Evolutionary conservation across 2,113 vertebrate species (phyloP).

Genomic region (Herpetotheres cachinnans): DNA sequence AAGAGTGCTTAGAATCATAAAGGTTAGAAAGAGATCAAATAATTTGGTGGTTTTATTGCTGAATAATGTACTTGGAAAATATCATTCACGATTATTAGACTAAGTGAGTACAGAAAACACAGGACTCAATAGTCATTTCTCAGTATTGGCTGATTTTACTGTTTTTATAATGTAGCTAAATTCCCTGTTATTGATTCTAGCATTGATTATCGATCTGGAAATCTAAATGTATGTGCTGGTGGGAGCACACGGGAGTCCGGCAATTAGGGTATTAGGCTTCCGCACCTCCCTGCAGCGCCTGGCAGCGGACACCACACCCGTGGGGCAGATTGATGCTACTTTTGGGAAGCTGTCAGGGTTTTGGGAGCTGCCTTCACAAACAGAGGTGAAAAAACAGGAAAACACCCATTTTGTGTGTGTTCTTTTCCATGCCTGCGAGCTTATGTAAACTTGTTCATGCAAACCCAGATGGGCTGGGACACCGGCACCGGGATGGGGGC

Average conservation of each 20-base stretch:
- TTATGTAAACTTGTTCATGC: not conserved
- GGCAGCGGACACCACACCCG: not conserved
- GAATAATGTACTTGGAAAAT: constrained; percentile 70
- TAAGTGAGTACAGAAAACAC: constrained; percentile 63
- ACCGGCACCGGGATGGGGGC: not conserved
- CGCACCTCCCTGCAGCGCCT: not conserved
- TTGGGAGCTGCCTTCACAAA: not conserved
- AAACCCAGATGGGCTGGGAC: not conserved
- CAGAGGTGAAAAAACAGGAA: not conserved
- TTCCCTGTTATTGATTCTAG: constrained; percentile 68
- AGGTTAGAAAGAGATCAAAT: constrained; percentile 66
- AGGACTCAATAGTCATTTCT: constrained; percentile 69
- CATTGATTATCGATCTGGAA: constrained; percentile 63
- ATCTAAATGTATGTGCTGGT: constrained; percentile 55
- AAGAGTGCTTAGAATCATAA: constrained; percentile 62
- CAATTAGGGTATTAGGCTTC: not conserved
- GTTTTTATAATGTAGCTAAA: constrained; percentile 67
- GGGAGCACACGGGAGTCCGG: not conserved
- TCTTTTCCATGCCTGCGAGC: not conserved
- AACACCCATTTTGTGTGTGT: not conserved
- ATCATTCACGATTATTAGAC: constrained; percentile 60
- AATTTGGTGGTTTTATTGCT: constrained; percentile 66
- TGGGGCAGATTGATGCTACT: not conserved
- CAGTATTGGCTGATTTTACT: constrained; percentile 62
- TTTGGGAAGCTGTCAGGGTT: not conserved